Evolutionary conservation across 2,797 vertebrate species (phyloP).

Genomic region (Alca torda): DNA sequence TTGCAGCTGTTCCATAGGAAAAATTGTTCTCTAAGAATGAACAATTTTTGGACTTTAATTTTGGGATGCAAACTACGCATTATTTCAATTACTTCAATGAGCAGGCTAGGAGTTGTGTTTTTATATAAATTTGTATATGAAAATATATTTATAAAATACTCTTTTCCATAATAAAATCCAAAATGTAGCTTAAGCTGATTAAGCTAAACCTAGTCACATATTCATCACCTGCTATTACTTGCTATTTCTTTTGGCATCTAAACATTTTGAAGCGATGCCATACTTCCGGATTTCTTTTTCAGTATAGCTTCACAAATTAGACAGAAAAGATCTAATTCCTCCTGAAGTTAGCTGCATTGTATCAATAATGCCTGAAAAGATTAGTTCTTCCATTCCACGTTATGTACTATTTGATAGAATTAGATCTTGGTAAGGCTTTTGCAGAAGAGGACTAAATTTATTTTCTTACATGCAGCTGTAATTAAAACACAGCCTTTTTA

Average conservation of each 20-base stretch:
- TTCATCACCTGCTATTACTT: not conserved
- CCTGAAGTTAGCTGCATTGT: not conserved
- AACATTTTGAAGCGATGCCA: not conserved
- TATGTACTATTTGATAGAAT: not conserved
- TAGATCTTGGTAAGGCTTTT: not conserved
- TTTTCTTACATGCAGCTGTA: constrained; percentile 13
- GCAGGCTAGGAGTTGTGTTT: not conserved
- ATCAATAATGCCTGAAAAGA: not conserved
- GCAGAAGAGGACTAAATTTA: not conserved
- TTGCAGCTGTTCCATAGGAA: not conserved
- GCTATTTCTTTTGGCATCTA: not conserved
- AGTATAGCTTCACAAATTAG: not conserved
- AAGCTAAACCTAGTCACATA: not conserved
- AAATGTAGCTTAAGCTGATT: not conserved
- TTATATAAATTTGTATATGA: not conserved
- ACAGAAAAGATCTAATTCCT: not conserved
- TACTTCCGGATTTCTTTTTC: not conserved
- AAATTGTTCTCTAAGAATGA: not conserved
- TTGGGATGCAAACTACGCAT: not conserved
- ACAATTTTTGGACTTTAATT: not conserved
- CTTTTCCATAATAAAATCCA: not conserved
- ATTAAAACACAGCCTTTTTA: not conserved
- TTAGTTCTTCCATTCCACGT: not conserved
- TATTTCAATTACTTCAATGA: not conserved
- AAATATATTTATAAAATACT: not conserved